Evolutionary conservation across 1,140 invertebrate genomes (phyloP), one percentile per base, ranked within the genome.

Genomic region (Pseudomyrmex dendroicus): DNA sequence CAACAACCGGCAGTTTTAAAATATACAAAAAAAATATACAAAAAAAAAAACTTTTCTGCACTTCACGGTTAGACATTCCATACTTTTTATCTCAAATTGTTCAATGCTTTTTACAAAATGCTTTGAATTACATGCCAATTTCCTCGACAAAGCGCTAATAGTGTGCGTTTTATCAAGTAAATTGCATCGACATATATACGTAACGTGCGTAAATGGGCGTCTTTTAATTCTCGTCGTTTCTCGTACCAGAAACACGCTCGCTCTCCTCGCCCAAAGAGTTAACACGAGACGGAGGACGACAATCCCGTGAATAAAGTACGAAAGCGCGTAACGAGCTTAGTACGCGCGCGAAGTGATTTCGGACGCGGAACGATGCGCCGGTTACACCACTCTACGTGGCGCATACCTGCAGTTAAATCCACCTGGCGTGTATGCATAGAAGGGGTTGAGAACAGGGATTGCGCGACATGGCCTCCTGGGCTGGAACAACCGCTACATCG

Each of bases 361-460:
- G 57, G 22, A 50, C 70, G 22, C 35, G 70, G 50, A 46, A 63
- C 44, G 73, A 59, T 80, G 52, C 35, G 13, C 66, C 35, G 2
- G 50, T 12, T 52, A 52, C 17, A 52, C 20, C 25, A 35, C 56
- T 17, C 64, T 25, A 20, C 52, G 13, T 1, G 44, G 15, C 54
- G 61, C 7, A 62, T 68, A 80, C 84, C 83, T 84, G 82, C 84
- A 89, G 84, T 90, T 90, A 89, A 86, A 86, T 84, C 86, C 87
- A 89, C 82, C 86, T 83, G 86, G 52, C 76, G 61, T 76, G 83
- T 66, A 64, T 25, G 20, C 20, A 48, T 46, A 12, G 61, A 8
- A 13, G 63, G 25, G 13, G 63, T 64, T 10, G 63, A 4, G 8
- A 17, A 2, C n/a, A 10, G n/a, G 52, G 48, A 9, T 35, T n/a